Conservation (phyloP, 2,113 vertebrate genomes). For the Epinephelus moara region DNA sequence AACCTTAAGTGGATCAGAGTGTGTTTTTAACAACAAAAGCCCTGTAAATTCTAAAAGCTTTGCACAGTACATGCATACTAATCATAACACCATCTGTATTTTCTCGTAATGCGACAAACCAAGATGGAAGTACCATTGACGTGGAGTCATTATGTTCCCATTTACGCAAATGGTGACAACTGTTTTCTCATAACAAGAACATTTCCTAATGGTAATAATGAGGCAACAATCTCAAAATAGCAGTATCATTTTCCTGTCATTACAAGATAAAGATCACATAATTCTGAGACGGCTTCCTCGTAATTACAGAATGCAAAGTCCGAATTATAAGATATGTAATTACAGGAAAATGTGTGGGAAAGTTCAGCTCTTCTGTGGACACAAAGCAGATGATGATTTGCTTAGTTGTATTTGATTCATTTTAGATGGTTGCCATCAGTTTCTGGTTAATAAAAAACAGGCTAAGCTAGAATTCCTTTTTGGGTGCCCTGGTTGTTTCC, state of each 20-base stretch:
- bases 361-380: not conserved
- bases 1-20: not conserved
- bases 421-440: too few species aligned
- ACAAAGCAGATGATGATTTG: not conserved
- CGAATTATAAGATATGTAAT: not conserved
- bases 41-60: not conserved
- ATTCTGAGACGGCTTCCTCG: not conserved
- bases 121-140: not conserved
- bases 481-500: too few species aligned
- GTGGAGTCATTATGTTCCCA: not conserved
- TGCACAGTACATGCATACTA: not conserved
- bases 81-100: not conserved
- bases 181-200: slow-evolving; percentile 2
- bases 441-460: not conserved
- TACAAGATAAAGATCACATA: not conserved
- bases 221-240: not conserved
- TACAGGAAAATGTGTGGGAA: not conserved
- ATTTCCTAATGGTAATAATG: not conserved
- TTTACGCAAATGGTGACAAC: not conserved
- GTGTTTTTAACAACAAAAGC: not conserved
- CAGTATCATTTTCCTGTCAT: not conserved
- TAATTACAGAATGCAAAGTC: not conserved
- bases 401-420: not conserved
- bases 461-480: too few species aligned
- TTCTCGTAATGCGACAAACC: not conserved